A percentile compares a stretch with the other conserved stretches of the same genome.
Conservation (phyloP, 2,888 invertebrate species). For the Dusona sp. region DNA sequence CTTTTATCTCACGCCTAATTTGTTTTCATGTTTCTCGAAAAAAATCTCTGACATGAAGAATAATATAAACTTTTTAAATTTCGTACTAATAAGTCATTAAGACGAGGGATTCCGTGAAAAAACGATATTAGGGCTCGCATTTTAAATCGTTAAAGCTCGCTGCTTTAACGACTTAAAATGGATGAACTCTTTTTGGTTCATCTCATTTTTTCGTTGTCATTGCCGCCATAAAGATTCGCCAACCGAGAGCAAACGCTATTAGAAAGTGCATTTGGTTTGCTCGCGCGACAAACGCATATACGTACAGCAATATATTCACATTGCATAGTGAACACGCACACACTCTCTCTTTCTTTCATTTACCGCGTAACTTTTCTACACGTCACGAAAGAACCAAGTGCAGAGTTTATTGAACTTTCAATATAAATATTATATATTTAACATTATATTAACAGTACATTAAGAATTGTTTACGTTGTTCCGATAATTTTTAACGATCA, state of each 20-base stretch:
- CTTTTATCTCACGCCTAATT: too few species aligned
- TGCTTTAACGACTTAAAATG: too few species aligned
- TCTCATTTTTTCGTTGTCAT: slow-evolving; percentile 15
- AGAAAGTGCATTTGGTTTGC: slow-evolving; percentile 65
- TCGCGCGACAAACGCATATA: slow-evolving; percentile 24
- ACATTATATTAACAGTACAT: too few species aligned
- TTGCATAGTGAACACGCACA: slow-evolving; percentile 24
- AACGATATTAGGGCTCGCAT: too few species aligned
- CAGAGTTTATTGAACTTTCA: slow-evolving; percentile 64
- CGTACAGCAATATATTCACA: slow-evolving; percentile 17
- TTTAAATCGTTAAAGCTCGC: too few species aligned
- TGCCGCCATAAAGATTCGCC: slow-evolving; percentile 41
- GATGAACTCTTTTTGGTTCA: not conserved
- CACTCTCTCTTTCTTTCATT: slow-evolving; percentile 66
- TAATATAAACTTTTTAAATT: too few species aligned
- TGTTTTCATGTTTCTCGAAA: too few species aligned
- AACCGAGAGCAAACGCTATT: slow-evolving; percentile 65
- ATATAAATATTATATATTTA: not conserved
- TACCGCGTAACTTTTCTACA: slow-evolving; percentile 61
- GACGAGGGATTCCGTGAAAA: too few species aligned
- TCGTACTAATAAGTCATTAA: too few species aligned
- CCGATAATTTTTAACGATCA: too few species aligned
- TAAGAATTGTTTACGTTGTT: too few species aligned
- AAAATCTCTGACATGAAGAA: too few species aligned
- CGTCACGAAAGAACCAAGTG: slow-evolving; percentile 42